phyloP scores from a whole-genome alignment of 2,113 vertebrate species.

The Dascyllus trimaculatus region DNA sequence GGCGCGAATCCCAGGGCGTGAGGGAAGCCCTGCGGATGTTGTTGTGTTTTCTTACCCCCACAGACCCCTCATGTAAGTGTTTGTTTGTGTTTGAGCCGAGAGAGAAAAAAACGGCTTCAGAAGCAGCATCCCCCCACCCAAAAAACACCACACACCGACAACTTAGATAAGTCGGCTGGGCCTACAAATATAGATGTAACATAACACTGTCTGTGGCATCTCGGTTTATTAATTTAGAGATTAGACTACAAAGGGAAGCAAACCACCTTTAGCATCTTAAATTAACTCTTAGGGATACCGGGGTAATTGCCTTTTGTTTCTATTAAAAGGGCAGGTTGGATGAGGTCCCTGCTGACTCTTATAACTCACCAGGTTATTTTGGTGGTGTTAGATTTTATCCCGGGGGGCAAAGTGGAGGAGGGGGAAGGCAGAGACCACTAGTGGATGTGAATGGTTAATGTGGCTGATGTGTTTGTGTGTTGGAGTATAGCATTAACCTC shows the following conservation, averaged over 20 bases:
- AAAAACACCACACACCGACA: conserved; percentile 16
- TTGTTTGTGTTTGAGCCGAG: conserved; percentile 54
- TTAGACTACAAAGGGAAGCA: conserved; percentile 73
- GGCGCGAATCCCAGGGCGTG: conserved; percentile 41
- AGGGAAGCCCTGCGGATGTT: conserved; percentile 66
- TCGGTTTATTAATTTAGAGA: conserved; percentile 73
- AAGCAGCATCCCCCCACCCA: conserved; percentile 6
- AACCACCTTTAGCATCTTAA: conserved; percentile 73
- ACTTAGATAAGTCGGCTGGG: conserved; percentile 17
- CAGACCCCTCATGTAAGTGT: conserved; percentile 28
- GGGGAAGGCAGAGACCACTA: conserved; percentile 37
- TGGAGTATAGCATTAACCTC: conserved; percentile 52
- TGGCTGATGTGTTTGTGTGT: conserved; percentile 59
- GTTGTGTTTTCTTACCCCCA: conserved; percentile 53
- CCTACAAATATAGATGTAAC: conserved; percentile 66
- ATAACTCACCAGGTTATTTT: conserved; percentile 78
- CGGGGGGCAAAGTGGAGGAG: conserved; percentile 18
- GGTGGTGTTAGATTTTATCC: conserved; percentile 77
- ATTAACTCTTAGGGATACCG: conserved; percentile 69
- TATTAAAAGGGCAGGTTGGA: conserved; percentile 74
- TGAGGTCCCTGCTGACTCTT: conserved; percentile 68
- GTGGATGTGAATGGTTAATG: conserved; percentile 81
- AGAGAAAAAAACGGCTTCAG: conserved; percentile 19
- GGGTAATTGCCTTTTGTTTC: conserved; percentile 80
- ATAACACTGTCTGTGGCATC: conserved; percentile 58